Base-by-base conservation (phyloP, 2,888 invertebrate genomes). In the Drosophila niveifrons region DNA sequence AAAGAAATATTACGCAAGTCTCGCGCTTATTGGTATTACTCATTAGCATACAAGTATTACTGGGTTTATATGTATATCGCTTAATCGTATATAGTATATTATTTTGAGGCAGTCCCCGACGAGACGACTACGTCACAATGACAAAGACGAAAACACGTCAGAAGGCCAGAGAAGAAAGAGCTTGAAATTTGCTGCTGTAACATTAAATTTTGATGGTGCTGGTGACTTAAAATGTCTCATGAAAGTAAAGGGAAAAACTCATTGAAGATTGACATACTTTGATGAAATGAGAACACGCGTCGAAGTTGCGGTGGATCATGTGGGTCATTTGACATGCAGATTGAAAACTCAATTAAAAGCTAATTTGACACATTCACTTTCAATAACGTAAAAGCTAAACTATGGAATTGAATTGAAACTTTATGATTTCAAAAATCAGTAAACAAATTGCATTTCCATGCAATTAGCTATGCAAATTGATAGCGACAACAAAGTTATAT, bases 401-500 rank as follows among this genome's bases (percentile, higher is more conserved):
- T 50, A 31, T 13, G n/a, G 34, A 61, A 29, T 44, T 52, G 53
- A 70, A 68, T 63, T 73, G 61, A 68, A 66, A 65, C 62, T 72
- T 65, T 67, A 70, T 63, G 47, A 69, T 66, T 66, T 59, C 18
- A 29, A 10, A 34, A 61, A 51, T 50, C 53, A 58, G 43, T 59
- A 63, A 65, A 36, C 66, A 59, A 76, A 73, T 72, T 69, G 62
- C 58, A 58, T 64, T 72, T 72, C 71, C 75, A 79, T 61, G 61
- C 88, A 86, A 88, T 85, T 88, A 83, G 78, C 53, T 87, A 87
- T 87, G 87, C 88, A 89, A 86, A 87, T 86, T 81, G 82, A 82
- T 68, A 66, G 66, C 67, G 52, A 68, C 63, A 78, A 78, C 56
- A 58, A 31, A 48, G 56, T 13, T 53, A 67, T 58, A 84, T 69